phyloP scores from a whole-genome alignment of 2,797 vertebrate genomes.

The Hephaestus fuliginosus region DNA sequence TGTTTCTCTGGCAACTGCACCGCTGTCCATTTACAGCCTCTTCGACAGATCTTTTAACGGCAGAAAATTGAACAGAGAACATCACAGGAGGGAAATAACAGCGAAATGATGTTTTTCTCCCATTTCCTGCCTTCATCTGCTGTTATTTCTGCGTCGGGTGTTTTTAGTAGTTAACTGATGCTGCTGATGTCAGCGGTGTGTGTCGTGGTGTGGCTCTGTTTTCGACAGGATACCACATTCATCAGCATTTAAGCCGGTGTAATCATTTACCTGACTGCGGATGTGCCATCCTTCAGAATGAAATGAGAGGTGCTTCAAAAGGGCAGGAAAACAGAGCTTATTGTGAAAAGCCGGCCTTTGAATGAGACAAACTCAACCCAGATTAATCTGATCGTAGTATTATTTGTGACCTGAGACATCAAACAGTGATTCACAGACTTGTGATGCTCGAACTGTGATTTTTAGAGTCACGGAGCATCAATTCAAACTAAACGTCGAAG shows the following conservation, averaged over 20 bases:
- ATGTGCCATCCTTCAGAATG: slow-evolving; percentile 28
- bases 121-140: neutral
- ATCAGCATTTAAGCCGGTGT: slow-evolving; percentile 65
- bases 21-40: slow-evolving; percentile 30
- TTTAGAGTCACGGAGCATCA: neutral
- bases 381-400: neutral
- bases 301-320: slow-evolving; percentile 5
- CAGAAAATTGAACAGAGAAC: slow-evolving; percentile 11
- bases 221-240: slow-evolving; percentile 61
- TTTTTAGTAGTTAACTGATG: slow-evolving; percentile 40
- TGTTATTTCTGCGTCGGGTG: neutral
- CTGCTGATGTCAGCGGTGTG: slow-evolving; percentile 66
- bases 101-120: neutral
- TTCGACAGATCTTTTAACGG: slow-evolving; percentile 26
- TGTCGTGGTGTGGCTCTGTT: slow-evolving; percentile 36
- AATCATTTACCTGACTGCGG: slow-evolving; percentile 75
- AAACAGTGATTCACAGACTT: neutral
- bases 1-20: slow-evolving; percentile 62
- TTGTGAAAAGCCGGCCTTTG: neutral
- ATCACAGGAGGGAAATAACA: neutral
- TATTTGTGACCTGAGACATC: neutral
- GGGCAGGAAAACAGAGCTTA: slow-evolving; percentile 2
- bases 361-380: neutral
- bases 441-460: neutral
- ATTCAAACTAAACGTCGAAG: neutral